Evolutionary conservation across 2,888 invertebrate genomes (phyloP), one percentile per base, ranked within the genome.

Genomic region (Pristionchus mayeri): DNA sequence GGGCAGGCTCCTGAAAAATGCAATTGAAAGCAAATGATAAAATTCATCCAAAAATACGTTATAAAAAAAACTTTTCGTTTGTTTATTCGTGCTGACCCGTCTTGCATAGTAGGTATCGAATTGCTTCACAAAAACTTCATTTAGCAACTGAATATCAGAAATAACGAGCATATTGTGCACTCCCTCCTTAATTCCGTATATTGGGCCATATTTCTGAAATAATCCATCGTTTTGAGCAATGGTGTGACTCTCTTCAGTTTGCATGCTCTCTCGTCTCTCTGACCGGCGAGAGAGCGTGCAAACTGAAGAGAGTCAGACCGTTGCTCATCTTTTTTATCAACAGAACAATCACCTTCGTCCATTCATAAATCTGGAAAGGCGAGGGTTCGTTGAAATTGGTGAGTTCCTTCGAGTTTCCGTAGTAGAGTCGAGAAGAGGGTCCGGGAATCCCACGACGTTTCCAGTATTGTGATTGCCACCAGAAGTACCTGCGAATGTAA

Each of bases 101-200:
- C 87, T 63, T n/a, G 57, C 81, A 82, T 93, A 92, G 88, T 93
- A 93, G 60, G 91, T 90, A 83, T 90, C 90, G 87, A 93, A 93
- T 86, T 93, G 91, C 88, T 93, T 93, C 34, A 93, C 89, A 85
- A 93, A 92, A 4, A 93, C 92, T 85, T 93, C 92, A 48, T 92
- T 91, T 30, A 93, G 84, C 21, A 93, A 80, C 13, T 93, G 92
- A 7, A 91, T 89, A 86, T 93, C 93, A 27, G 93, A 91, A 4
- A 93, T 93, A 9, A 93, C 93, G 18, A 93, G 85, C 0, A 93
- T 90, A 57, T 85, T 85, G 6, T 63, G 9, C 57, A 63, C 71
- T 6, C 88, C 88, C 21, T 86, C 86, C n/a, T 86, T 54, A 67
- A 71, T 80, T 1, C 87, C 87, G 81, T 79, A 86, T 2, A 76